Evolutionary conservation across 2,797 vertebrate genomes (phyloP).

Genomic region (Tragelaphus eurycerus): DNA sequence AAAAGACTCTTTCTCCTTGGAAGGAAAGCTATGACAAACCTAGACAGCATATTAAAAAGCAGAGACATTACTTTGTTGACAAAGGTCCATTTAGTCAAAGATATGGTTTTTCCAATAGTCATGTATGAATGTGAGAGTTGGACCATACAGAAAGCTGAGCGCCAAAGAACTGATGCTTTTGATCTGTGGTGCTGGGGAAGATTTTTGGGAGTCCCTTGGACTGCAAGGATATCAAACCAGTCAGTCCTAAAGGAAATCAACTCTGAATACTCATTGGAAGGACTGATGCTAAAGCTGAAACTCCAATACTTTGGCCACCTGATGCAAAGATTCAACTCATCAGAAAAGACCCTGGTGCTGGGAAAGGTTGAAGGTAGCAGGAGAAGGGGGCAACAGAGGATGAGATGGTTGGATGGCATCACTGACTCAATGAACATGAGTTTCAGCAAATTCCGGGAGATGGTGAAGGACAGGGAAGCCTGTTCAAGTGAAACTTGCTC

Average conservation of each 20-base stretch:
- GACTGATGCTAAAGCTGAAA: not conserved
- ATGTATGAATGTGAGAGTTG: not conserved
- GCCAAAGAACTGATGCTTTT: not conserved
- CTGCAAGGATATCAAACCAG: not conserved
- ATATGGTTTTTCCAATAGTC: not conserved
- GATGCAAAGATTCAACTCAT: not conserved
- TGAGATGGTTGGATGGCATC: not conserved
- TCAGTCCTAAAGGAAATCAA: not conserved
- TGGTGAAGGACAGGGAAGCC: not conserved
- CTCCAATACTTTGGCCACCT: not conserved
- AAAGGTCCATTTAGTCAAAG: not conserved
- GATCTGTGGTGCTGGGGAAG: not conserved
- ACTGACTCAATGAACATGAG: not conserved
- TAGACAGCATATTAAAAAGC: not conserved
- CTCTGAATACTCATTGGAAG: not conserved
- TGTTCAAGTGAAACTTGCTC: not conserved
- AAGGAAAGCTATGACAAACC: not conserved
- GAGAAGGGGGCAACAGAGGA: not conserved
- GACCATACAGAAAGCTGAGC: not conserved
- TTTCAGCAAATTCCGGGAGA: not conserved
- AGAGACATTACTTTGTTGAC: not conserved
- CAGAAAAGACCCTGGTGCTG: not conserved
- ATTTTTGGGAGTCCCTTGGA: not conserved
- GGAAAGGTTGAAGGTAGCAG: not conserved
- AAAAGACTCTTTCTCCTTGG: not conserved